These are phyloP conservation scores for Drosophila buzzatii DNA, from an alignment of 2,888 invertebrate genomes.

Conservation along the genomic window DNA sequence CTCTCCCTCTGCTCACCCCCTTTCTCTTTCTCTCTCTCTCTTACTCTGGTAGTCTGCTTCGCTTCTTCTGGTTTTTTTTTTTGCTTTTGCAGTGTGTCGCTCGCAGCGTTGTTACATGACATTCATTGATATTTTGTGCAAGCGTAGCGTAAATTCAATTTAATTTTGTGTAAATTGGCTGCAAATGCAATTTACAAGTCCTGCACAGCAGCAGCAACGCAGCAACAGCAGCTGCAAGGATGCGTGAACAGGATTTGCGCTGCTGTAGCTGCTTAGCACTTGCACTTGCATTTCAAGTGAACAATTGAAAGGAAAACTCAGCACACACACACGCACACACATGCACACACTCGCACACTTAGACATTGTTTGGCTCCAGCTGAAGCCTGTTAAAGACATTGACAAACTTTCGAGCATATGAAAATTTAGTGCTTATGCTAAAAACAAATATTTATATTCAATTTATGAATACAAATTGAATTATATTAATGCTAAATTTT, in stretches of 20 bases:
- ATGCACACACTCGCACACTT: not conserved
- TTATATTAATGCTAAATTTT: not conserved
- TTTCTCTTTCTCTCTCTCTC: not conserved
- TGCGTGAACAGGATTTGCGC: slow-evolving; percentile 48
- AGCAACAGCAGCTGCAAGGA: slow-evolving; percentile 35
- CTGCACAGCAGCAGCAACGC: slow-evolving; percentile 41
- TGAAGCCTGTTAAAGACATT: slow-evolving; percentile 1
- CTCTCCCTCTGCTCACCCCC: not conserved
- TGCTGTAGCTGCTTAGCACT: slow-evolving; percentile 27
- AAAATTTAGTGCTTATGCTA: not conserved
- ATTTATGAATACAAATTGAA: not conserved
- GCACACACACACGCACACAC: not conserved
- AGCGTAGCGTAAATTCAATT: slow-evolving; percentile 77
- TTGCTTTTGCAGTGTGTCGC: slow-evolving; percentile 26
- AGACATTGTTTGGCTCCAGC: slow-evolving; percentile 1
- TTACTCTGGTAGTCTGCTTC: slow-evolving; percentile 14
- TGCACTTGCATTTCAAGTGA: slow-evolving; percentile 39
- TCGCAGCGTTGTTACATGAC: slow-evolving; percentile 58
- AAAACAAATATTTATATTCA: slow-evolving; percentile 12
- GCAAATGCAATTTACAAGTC: slow-evolving; percentile 74
- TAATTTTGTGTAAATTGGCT: slow-evolving; percentile 78
- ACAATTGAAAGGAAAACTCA: slow-evolving; percentile 22
- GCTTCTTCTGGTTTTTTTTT: slow-evolving; percentile 1
- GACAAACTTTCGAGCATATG: not conserved
- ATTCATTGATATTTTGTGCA: slow-evolving; percentile 77